Conservation (phyloP, 2,888 invertebrate genomes). For the Gymnosoma rotundatum region DNA sequence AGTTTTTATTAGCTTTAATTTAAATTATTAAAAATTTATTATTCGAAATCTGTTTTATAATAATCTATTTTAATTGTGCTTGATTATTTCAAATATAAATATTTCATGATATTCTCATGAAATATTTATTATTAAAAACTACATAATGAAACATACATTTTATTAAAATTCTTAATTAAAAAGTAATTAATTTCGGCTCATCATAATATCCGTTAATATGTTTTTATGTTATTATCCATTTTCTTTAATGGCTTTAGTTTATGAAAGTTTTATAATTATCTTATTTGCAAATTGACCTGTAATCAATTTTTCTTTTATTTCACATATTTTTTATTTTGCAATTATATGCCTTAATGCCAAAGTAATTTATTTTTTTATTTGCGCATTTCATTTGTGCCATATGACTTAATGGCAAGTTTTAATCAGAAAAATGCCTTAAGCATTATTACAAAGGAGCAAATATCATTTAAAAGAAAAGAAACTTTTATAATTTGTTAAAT, state of each 20-base stretch:
- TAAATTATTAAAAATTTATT: too few species aligned
- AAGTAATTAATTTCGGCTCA: too few species aligned
- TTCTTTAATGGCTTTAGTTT: not conserved
- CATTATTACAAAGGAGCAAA: not conserved
- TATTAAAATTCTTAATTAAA: too few species aligned
- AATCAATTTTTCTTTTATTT: constrained; percentile 30
- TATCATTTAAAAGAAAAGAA: not conserved
- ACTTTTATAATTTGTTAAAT: constrained; percentile 37
- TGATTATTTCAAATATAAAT: too few species aligned
- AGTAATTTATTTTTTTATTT: constrained; percentile 8
- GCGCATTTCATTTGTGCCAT: constrained; percentile 31
- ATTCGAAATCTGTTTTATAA: too few species aligned
- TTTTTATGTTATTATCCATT: not conserved
- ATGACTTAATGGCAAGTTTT: constrained; percentile 44
- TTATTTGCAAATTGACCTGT: constrained; percentile 29
- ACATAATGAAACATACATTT: too few species aligned
- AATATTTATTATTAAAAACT: too few species aligned
- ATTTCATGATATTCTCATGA: too few species aligned
- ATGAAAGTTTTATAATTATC: constrained; percentile 33
- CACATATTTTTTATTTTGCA: constrained; percentile 14
- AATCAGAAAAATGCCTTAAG: constrained; percentile 34
- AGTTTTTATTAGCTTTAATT: too few species aligned
- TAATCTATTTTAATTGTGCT: too few species aligned
- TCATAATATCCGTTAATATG: not conserved
- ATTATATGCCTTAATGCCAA: constrained; percentile 20